Evolutionary conservation across 2,113 vertebrate genomes (phyloP).

Genomic region (Phalacrocorax carbo): DNA sequence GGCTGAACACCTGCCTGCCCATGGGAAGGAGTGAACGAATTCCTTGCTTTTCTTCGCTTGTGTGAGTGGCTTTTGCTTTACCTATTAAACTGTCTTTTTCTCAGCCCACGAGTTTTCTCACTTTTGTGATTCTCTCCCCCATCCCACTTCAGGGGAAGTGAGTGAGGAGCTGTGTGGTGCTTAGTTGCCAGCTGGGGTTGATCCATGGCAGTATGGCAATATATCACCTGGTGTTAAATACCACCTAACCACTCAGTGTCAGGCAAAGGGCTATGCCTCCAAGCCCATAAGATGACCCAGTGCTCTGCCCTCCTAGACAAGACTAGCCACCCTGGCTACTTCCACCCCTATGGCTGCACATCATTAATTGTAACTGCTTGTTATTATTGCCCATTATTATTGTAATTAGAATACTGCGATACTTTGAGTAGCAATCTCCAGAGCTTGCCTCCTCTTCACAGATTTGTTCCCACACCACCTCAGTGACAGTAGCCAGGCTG

Average conservation of each 20-base stretch:
- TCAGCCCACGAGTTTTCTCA: too few relatives aligned
- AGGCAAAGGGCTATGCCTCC: not conserved
- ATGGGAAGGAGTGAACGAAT: too few relatives aligned
- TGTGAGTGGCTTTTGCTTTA: too few relatives aligned
- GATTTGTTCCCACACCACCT: fast-evolving
- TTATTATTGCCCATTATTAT: not conserved
- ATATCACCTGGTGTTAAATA: not conserved
- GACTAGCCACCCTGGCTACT: not conserved
- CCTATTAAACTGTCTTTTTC: too few relatives aligned
- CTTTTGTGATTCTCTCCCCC: too few relatives aligned
- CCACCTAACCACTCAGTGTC: not conserved
- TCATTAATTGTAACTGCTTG: not conserved
- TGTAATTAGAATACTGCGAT: not conserved
- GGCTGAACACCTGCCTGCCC: too few relatives aligned
- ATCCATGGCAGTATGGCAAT: fast-evolving
- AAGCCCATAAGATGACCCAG: too few relatives aligned
- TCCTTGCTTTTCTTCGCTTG: too few relatives aligned
- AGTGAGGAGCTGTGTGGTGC: too few relatives aligned
- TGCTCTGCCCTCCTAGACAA: not conserved
- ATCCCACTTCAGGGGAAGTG: too few relatives aligned
- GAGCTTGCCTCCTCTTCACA: not conserved
- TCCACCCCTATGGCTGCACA: not conserved
- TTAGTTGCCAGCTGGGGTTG: too few relatives aligned
- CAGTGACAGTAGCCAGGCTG: not conserved
- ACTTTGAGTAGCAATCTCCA: not conserved